A percentile compares a stretch with the other conserved stretches of the same genome.
Conservation (phyloP, 2,797 vertebrate species). For the Notolepis coatsorum region DNA sequence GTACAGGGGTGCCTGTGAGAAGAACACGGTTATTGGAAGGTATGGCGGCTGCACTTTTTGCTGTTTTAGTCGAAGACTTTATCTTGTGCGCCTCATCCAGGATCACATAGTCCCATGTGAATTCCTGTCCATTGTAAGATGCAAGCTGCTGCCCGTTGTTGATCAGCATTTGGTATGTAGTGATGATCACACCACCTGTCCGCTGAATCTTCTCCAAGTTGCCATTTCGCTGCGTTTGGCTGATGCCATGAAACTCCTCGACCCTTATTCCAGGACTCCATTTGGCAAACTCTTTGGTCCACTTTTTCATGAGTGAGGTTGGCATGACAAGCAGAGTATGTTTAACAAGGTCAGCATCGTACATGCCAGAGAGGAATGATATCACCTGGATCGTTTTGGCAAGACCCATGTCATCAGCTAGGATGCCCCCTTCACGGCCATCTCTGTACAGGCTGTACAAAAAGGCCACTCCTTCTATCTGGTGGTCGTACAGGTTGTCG, state of each 20-base stretch:
- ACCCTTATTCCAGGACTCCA: constrained; percentile 94
- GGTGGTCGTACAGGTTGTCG: constrained; percentile 89
- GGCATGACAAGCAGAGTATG: constrained; percentile 90
- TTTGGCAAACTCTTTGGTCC: constrained; percentile 88
- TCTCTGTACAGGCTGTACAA: constrained; percentile 86
- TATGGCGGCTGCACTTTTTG: constrained; percentile 84
- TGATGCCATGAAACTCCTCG: constrained; percentile 92
- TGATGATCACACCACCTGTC: constrained; percentile 85
- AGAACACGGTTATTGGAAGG: constrained; percentile 87
- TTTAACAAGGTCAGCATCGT: constrained; percentile 82
- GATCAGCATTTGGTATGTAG: constrained; percentile 93
- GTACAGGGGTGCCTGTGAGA: constrained; percentile 93
- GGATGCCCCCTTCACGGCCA: constrained; percentile 85
- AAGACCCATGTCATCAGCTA: constrained; percentile 97
- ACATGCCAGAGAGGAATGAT: constrained; percentile 95
- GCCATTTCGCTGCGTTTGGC: constrained; percentile 83
- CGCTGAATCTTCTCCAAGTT: constrained; percentile 88
- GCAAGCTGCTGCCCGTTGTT: constrained; percentile 92
- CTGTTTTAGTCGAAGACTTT: constrained; percentile 91
- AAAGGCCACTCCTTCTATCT: constrained; percentile 90
- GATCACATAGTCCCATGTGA: constrained; percentile 93
- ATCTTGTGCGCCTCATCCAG: constrained; percentile 97
- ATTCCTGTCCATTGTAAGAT: constrained; percentile 75
- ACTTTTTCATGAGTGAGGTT: constrained; percentile 89
- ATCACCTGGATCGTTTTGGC: constrained; percentile 96